Evolutionary conservation across 1,140 invertebrate species (phyloP).

Genomic region (Ostrea edulis): DNA sequence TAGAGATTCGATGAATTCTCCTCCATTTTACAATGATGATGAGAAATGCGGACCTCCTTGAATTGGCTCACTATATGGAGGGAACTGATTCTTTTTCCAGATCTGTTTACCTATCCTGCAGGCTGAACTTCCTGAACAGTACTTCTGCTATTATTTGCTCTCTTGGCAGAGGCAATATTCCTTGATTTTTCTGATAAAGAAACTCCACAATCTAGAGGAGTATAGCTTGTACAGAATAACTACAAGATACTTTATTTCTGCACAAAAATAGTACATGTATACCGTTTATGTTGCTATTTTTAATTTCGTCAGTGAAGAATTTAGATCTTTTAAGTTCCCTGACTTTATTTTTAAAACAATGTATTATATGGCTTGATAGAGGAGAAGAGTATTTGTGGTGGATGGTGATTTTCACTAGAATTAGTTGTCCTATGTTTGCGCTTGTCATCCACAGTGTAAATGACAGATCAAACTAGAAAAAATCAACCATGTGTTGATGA

Average conservation of each 20-base stretch:
- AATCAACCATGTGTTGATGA: constrained; percentile 22
- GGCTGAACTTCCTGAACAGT: constrained; percentile 23
- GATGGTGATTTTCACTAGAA: neutral
- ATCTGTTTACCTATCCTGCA: constrained; percentile 23
- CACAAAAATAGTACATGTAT: neutral
- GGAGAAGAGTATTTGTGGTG: neutral
- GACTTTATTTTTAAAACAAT: neutral
- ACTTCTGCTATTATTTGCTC: neutral
- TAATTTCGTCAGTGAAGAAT: neutral
- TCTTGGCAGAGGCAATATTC: constrained; percentile 18
- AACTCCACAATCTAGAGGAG: neutral
- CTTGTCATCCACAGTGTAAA: neutral
- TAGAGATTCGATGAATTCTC: constrained; percentile 22
- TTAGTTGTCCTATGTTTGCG: neutral
- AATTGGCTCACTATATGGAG: neutral
- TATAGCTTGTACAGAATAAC: neutral
- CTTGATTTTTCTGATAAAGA: constrained; percentile 19
- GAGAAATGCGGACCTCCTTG: constrained; percentile 32
- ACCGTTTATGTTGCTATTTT: neutral
- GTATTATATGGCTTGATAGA: neutral
- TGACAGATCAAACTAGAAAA: neutral
- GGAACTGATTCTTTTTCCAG: constrained; percentile 1
- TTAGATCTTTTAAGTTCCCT: neutral
- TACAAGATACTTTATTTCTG: neutral
- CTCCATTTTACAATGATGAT: constrained; percentile 29